A percentile compares a stretch with the other conserved stretches of the same genome.
Evolutionary conservation across 2,113 vertebrate genomes (phyloP).

Genomic region (Trogon surrucura): DNA sequence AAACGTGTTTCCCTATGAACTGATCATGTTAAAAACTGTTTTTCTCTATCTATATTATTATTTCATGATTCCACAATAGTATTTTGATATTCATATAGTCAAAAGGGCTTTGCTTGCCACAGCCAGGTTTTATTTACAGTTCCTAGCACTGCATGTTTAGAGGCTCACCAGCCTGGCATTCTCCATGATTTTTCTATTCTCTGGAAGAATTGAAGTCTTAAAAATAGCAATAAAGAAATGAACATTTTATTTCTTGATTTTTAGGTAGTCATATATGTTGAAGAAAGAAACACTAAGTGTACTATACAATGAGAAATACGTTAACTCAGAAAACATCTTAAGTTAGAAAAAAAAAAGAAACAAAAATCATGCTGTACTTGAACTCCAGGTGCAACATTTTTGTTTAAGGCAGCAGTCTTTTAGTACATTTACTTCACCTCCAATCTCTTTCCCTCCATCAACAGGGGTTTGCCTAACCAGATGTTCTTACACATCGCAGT

Average conservation of each 20-base stretch:
- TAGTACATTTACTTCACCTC: background rate
- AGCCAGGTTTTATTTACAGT: constrained; percentile 76
- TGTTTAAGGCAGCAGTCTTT: background rate
- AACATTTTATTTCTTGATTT: background rate
- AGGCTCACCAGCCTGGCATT: background rate
- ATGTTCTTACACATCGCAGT: constrained; percentile 8
- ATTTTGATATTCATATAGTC: background rate
- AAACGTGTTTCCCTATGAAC: constrained; percentile 58
- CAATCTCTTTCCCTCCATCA: background rate
- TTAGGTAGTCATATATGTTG: background rate
- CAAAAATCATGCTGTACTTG: background rate
- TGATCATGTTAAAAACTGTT: constrained; percentile 48
- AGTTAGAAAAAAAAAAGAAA: background rate
- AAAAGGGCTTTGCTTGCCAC: constrained; percentile 49
- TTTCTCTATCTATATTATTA: constrained; percentile 37
- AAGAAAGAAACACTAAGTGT: background rate
- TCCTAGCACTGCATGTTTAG: constrained; percentile 38
- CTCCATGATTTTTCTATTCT: background rate
- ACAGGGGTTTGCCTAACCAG: constrained; percentile 9
- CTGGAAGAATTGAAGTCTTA: background rate
- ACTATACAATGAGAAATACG: background rate
- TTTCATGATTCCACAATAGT: background rate
- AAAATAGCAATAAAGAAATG: background rate
- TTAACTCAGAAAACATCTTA: background rate
- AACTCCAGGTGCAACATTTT: background rate